phyloP scores from a whole-genome alignment of 2,888 invertebrate genomes.

The Zootermopsis nevadensis region DNA sequence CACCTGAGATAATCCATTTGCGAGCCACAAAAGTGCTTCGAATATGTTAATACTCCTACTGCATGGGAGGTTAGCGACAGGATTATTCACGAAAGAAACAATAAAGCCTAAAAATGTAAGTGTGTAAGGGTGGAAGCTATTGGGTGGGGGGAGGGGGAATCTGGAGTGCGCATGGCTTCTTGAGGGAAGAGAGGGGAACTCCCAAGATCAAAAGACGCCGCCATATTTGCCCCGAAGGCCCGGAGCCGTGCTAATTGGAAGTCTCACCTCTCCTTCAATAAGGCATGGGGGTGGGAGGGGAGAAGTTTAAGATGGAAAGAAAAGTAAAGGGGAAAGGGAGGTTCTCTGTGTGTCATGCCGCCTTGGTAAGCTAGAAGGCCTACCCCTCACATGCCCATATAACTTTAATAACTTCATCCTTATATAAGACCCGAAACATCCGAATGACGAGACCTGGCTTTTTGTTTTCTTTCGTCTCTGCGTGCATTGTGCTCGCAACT shows the following conservation, averaged over 20 bases:
- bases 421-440: constrained; percentile 44
- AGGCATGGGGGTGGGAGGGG: constrained; percentile 28
- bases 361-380: constrained; percentile 37
- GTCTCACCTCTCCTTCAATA: constrained; percentile 44
- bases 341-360: constrained; percentile 29
- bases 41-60: constrained; percentile 13
- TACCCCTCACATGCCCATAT: constrained; percentile 11
- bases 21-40: constrained; percentile 31
- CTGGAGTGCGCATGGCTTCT: constrained; percentile 6
- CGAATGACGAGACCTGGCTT: constrained; percentile 33
- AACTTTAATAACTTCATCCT: constrained; percentile 53
- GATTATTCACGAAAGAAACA: constrained; percentile 36
- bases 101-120: constrained; percentile 3
- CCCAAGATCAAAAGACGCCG: constrained; percentile 45
- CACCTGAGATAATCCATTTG: neutral
- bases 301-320: neutral
- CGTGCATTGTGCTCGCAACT: neutral
- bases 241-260: constrained; percentile 48
- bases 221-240: constrained; percentile 42
- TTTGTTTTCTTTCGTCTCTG: constrained; percentile 8
- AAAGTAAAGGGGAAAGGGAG: constrained; percentile 7
- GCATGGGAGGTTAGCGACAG: constrained; percentile 44
- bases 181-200: neutral
- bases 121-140: constrained; percentile 24
- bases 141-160: neutral